Evolutionary conservation across 2,113 vertebrate genomes (phyloP), one percentile per base, ranked within the genome.

Genomic region (Lepidothrix coronata): DNA sequence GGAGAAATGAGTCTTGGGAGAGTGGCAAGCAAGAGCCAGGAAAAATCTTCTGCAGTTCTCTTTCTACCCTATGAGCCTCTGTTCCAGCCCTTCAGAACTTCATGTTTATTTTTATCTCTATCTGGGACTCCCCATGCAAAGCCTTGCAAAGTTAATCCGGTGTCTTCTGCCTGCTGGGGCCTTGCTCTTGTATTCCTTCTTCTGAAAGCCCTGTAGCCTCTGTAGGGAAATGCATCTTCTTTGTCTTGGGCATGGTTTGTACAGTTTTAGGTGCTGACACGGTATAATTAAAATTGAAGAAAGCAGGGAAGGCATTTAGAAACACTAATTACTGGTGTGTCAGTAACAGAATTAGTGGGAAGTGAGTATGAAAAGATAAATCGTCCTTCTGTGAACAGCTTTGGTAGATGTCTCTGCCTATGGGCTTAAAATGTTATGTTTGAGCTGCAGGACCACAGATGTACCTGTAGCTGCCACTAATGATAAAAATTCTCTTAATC

Each of bases 241-340:
- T 80, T 90, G 43, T 77, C 63, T 74, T 63, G 30, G 78, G 61
- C 57, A 41, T 55, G 52, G 59, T 87, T 89, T 93, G 76, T 94
- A 81, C 76, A 0, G 89, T 95, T 95, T 88, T 68, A 76, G 62
- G 58, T 65, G 57, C 74, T 93, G 94, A 72, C 93, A 95, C 19
- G 48, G 41, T 93, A 46, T 94, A 94, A 96, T 95, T 95, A 96
- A 91, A 95, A 78, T n/a, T 74, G 83, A 84, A 44, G 89, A 87
- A 92, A 72, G 61, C 33, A 65, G 43, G 24, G 93, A 72, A 89
- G 77, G 68, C 86, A 49, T 89, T 95, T 93, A 91, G 76, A 84
- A 95, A 74, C 66, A 70, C 80, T 92, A 95, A 95, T 93, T 95
- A 92, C 66, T 74, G 65, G 57, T 75, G 54, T 61, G 73, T 54